Conservation (phyloP, 2,888 invertebrate genomes). For the Xestia c-nigrum region DNA sequence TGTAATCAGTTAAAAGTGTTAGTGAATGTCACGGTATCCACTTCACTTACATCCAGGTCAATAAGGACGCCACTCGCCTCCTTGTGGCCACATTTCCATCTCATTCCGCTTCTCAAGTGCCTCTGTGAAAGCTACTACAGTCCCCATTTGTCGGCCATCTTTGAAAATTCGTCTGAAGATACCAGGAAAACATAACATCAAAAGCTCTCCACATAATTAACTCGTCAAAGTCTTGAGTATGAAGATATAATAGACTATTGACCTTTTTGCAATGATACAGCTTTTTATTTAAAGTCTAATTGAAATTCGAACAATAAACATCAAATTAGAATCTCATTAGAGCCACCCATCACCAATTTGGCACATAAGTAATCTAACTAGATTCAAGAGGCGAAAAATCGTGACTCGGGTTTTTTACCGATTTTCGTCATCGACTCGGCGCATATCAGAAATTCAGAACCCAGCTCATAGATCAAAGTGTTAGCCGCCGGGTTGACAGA, state of each 20-base stretch:
- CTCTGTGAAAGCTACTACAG: slow-evolving; percentile 31
- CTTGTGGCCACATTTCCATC: slow-evolving; percentile 54
- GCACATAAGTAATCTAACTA: slow-evolving; percentile 69
- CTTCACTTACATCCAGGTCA: slow-evolving; percentile 45
- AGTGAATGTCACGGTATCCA: slow-evolving; percentile 13
- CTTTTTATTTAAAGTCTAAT: slow-evolving; percentile 61
- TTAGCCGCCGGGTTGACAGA: slow-evolving; percentile 85
- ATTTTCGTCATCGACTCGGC: slow-evolving; percentile 61
- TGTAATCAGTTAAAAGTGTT: slow-evolving; percentile 38
- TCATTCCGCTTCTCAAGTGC: slow-evolving; percentile 48
- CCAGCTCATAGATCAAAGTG: slow-evolving; percentile 82
- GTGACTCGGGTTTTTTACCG: slow-evolving; percentile 69
- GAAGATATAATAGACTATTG: slow-evolving; percentile 53
- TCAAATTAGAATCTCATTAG: slow-evolving; percentile 74
- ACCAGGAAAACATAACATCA: slow-evolving; percentile 40
- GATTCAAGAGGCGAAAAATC: slow-evolving; percentile 71
- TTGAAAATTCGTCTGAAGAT: slow-evolving; percentile 37
- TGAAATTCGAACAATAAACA: slow-evolving; percentile 67
- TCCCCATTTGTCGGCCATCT: slow-evolving; percentile 20
- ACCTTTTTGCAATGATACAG: slow-evolving; percentile 61
- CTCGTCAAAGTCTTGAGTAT: slow-evolving; percentile 55
- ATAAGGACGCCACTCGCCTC: slow-evolving; percentile 51
- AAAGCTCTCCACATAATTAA: slow-evolving; percentile 54
- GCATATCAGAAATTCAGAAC: slow-evolving; percentile 45
- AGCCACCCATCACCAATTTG: slow-evolving; percentile 65